Conservation (phyloP, 2,113 vertebrate species). For the Sander lucioperca region DNA sequence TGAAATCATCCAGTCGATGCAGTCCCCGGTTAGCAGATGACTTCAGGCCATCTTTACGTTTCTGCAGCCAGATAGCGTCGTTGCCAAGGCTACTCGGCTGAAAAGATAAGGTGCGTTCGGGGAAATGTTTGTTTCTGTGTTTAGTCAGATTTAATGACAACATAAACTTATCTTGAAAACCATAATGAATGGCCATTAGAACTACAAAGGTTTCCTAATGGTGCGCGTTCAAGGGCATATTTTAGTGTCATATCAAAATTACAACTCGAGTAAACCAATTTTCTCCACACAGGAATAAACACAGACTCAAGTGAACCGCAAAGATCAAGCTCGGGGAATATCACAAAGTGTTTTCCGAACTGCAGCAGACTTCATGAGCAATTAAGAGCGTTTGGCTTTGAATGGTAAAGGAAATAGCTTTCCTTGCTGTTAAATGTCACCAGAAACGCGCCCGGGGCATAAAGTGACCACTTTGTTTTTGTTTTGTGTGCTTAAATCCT, state of each 20-base stretch:
- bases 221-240: conserved; percentile 83
- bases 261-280: conserved; percentile 86
- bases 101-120: conserved; percentile 81
- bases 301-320: conserved; percentile 82
- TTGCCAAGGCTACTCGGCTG: conserved; percentile 70
- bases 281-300: conserved; percentile 88
- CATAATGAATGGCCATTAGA: conserved; percentile 84
- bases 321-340: conserved; percentile 85
- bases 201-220: conserved; percentile 81
- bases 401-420: conserved; percentile 91
- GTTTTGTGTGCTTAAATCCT: conserved; percentile 74
- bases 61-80: conserved; percentile 53
- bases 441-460: conserved; percentile 84
- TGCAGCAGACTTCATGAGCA: conserved; percentile 88
- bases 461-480: conserved; percentile 83
- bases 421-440: conserved; percentile 91
- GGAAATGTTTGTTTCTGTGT: conserved; percentile 85
- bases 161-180: conserved; percentile 83
- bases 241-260: conserved; percentile 86
- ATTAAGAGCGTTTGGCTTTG: conserved; percentile 89
- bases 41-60: conserved; percentile 65
- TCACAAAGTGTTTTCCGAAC: conserved; percentile 88
- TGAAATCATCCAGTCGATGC: conserved; percentile 73
- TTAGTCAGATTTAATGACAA: conserved; percentile 77
- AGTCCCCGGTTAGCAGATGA: conserved; percentile 70